These are phyloP conservation scores for Calidris pygmaea DNA, from an alignment of 2,113 vertebrate species.

Conservation along the genomic window DNA sequence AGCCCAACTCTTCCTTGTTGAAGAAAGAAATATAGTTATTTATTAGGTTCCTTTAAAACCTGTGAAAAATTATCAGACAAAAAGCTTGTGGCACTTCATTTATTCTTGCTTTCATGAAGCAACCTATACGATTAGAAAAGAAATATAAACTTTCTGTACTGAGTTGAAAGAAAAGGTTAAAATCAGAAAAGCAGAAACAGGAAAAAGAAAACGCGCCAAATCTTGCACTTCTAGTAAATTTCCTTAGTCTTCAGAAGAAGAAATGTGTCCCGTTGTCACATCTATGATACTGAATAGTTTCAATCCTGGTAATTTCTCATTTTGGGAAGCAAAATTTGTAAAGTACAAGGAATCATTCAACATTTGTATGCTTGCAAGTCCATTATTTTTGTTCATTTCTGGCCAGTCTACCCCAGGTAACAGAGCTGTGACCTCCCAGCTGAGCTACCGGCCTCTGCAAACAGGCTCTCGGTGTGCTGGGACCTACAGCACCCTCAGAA, in stretches of 20 bases:
- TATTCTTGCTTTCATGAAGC: background rate
- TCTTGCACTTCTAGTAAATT: background rate
- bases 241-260: background rate
- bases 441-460: background rate
- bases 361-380: background rate
- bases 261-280: background rate
- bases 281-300: background rate
- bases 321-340: background rate
- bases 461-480: background rate
- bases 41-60: background rate
- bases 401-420: background rate
- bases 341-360: background rate
- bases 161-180: background rate
- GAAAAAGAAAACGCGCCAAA: background rate
- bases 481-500: background rate
- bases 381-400: background rate
- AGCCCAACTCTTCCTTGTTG: background rate
- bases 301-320: background rate
- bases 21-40: background rate
- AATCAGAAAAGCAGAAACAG: background rate
- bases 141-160: background rate
- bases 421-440: background rate
- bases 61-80: background rate
- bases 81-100: background rate
- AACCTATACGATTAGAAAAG: background rate